Evolutionary conservation across 2,888 invertebrate genomes (phyloP), one percentile per base, ranked within the genome.

Genomic region (Teinopalpus imperialis): DNA sequence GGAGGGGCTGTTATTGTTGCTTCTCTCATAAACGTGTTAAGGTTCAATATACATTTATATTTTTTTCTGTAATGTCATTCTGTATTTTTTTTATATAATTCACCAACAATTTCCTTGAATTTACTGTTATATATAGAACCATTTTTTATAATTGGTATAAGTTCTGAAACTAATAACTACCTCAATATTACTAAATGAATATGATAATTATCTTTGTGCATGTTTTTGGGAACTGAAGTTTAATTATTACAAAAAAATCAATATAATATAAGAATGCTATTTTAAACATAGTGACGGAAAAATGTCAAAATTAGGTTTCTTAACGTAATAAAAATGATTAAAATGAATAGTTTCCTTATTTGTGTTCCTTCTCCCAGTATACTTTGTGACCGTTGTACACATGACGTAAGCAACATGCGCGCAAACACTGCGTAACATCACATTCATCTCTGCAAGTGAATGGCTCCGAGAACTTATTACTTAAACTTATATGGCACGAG

Each of bases 141-240:
- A 82, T 81, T 81, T 23, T 40, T 74, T 80, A 71, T 85, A 75
- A 86, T 88, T 86, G 86, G 86, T 86, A 81, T 88, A 87, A 87
- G 86, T 88, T 87, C 81, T 79, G 82, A 83, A 85, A 87, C 87
- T 83, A 82, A 82, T 83, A 87, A 88, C 87, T 88, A 88, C 88
- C 89, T 89, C 88, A 88, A 85, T 86, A 83, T 81, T 86, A 82
- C 82, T 88, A 86, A 88, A 85, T 85, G 80, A 79, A 81, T 83
- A 82, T 81, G 77, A 85, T 85, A 81, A 83, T 83, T 87, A 86
- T 85, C 83, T 83, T 87, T 82, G 81, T 81, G 81, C 83, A 87
- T 86, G 81, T 80, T 86, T 85, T 87, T 82, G 82, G 85, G 75
- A 82, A 85, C 76, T 40, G 45, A 46, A 40, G 34, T 40, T 40